Percentiles rank a stretch among this genome's conserved stretches.
phyloP scores from a whole-genome alignment of 2,888 invertebrate genomes.

The Plagodis dolabraria region DNA sequence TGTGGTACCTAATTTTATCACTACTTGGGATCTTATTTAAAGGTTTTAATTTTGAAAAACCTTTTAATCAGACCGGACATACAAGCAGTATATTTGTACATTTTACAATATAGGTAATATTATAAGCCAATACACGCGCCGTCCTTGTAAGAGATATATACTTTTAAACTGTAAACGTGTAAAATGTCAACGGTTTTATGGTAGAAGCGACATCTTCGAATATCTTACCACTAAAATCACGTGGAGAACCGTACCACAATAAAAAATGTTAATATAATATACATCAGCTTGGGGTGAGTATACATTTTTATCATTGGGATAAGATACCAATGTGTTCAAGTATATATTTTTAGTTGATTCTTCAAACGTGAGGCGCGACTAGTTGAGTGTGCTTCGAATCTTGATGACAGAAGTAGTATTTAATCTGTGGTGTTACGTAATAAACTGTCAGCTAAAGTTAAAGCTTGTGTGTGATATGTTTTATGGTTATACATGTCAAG shows the following conservation, averaged over 20 bases:
- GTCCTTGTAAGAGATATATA: conserved; percentile 19
- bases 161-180: conserved; percentile 42
- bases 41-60: no score
- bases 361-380: conserved; percentile 8
- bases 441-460: not conserved
- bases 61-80: no score
- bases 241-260: not conserved
- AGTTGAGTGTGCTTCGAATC: conserved; percentile 29
- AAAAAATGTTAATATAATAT: not conserved
- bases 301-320: not conserved
- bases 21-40: no score
- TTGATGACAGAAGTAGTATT: conserved; percentile 21
- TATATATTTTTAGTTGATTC: conserved; percentile 5
- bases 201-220: conserved; percentile 32
- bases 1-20: no score
- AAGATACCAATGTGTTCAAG: not conserved
- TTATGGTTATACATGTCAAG: not conserved
- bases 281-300: not conserved
- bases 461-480: conserved; percentile 16
- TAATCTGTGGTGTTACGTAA: conserved; percentile 11
- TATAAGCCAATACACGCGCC: conserved; percentile 15
- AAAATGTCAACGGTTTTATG: conserved; percentile 51
- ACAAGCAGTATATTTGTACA: conserved; percentile 4
- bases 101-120: conserved; percentile 40
- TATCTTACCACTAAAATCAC: not conserved